A percentile compares a stretch with the other conserved stretches of the same genome.
Evolutionary conservation across 2,888 invertebrate species (phyloP).

Genomic region (Oasisia sp.): DNA sequence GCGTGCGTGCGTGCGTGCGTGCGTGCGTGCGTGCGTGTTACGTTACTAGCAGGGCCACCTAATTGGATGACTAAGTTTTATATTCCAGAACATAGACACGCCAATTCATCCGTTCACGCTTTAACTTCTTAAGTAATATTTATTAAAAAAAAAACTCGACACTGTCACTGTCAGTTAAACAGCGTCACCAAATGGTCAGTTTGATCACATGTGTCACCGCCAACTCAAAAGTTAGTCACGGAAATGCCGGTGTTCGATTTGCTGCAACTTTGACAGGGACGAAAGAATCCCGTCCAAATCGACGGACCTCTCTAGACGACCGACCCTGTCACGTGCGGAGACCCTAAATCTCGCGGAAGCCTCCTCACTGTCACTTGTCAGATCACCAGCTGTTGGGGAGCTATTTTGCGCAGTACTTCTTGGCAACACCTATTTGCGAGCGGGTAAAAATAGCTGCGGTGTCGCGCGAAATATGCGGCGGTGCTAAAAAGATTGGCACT

Average conservation of each 20-base stretch:
- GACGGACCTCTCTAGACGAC: background rate
- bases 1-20: no score
- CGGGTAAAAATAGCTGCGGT: background rate
- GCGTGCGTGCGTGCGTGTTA: background rate
- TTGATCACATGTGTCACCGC: no score
- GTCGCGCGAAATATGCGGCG: background rate
- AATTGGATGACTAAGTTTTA: no score
- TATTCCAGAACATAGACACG: no score
- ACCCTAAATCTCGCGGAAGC: background rate
- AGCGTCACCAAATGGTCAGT: no score
- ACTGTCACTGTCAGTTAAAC: no score
- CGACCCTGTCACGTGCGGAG: background rate
- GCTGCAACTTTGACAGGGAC: background rate
- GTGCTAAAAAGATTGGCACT: background rate
- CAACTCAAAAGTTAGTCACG: no score
- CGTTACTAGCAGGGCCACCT: background rate
- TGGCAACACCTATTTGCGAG: constrained; percentile 3
- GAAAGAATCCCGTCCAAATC: background rate
- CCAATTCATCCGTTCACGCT: no score
- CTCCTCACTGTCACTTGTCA: background rate
- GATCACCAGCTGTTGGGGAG: background rate
- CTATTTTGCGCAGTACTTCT: background rate
- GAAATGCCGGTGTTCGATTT: background rate
- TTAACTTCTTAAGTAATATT: no score
- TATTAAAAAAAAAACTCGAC: no score